A percentile compares a stretch with the other conserved stretches of the same genome.
Evolutionary conservation across 2,888 invertebrate genomes (phyloP).

Genomic region (Tipula vernalis): DNA sequence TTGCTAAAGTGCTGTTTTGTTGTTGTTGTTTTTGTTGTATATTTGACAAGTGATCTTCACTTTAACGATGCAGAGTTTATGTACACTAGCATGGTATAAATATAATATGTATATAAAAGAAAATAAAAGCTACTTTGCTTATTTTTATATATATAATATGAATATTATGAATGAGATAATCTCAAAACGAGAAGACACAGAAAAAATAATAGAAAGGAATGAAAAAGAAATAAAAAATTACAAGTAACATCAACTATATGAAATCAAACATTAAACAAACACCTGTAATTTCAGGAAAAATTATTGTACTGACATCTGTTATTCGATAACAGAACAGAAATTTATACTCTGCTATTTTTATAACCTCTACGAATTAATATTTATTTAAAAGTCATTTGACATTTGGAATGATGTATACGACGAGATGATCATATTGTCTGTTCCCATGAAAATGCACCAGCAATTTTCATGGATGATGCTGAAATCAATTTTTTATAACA

Average conservation of each 20-base stretch:
- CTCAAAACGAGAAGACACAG: neutral
- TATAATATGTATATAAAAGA: neutral
- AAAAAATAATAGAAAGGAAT: neutral
- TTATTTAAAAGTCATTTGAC: neutral
- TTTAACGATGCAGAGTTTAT: neutral
- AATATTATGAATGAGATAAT: neutral
- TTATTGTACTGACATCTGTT: neutral
- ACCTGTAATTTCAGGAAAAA: neutral
- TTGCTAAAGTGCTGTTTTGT: neutral
- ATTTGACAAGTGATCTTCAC: conserved; percentile 4
- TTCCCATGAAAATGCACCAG: neutral
- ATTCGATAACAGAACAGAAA: neutral
- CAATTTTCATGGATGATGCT: neutral
- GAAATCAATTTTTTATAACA: neutral
- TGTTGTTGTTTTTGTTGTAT: neutral
- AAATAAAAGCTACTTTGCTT: neutral
- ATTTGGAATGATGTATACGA: neutral
- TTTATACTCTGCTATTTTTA: neutral
- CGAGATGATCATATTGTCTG: neutral
- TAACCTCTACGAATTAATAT: neutral
- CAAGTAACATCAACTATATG: neutral
- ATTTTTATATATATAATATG: neutral
- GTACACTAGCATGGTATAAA: neutral
- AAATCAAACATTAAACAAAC: neutral
- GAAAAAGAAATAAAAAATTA: neutral